A percentile compares a stretch with the other conserved stretches of the same genome.
These are phyloP conservation scores for Ceratina australensis DNA, from an alignment of 1,140 invertebrate species.

Conservation along the genomic window DNA sequence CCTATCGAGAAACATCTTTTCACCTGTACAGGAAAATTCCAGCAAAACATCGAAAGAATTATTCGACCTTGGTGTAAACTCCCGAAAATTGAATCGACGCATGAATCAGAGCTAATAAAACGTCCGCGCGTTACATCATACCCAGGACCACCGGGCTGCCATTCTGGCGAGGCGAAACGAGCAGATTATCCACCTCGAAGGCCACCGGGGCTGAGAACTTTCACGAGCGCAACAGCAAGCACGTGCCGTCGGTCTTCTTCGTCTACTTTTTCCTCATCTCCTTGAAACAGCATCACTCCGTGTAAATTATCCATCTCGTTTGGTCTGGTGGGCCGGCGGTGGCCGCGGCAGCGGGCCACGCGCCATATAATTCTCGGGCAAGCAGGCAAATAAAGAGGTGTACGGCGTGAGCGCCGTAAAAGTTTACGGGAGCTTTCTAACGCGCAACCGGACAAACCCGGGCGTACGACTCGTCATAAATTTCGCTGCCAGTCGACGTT, in stretches of 20 bases:
- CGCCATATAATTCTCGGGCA: slow-evolving; percentile 55
- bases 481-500: slow-evolving; percentile 25
- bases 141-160: too few species aligned
- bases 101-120: too few species aligned
- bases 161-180: neutral
- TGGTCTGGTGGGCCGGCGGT: neutral
- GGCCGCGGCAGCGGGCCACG: slow-evolving; percentile 45
- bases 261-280: neutral
- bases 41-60: too few species aligned
- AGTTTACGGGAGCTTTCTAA: slow-evolving; percentile 47
- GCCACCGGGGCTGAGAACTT: neutral
- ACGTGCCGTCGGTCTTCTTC: neutral
- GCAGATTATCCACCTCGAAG: slow-evolving; percentile 12
- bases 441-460: neutral
- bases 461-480: slow-evolving; percentile 50
- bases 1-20: too few species aligned
- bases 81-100: too few species aligned
- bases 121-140: too few species aligned
- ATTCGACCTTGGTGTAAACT: too few species aligned
- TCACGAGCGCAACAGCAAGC: neutral
- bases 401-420: slow-evolving; percentile 33
- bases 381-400: slow-evolving; percentile 42
- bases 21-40: too few species aligned
- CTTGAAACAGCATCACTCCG: slow-evolving; percentile 1
- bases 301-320: slow-evolving; percentile 41